Evolutionary conservation across 2,113 vertebrate genomes (phyloP), one percentile per base, ranked within the genome.

Genomic region (Pagrus major): DNA sequence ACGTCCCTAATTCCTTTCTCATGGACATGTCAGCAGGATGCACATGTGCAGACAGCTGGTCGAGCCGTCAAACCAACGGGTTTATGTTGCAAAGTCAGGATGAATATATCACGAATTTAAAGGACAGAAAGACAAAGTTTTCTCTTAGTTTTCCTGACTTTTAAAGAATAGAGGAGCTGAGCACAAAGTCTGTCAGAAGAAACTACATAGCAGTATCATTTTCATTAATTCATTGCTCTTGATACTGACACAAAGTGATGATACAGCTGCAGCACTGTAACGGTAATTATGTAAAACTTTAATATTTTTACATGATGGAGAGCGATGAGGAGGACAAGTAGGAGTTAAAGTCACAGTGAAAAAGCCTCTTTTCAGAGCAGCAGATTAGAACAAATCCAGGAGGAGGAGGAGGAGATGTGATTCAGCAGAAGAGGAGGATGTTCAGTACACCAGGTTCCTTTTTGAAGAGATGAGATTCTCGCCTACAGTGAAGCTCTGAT

Each of bases 341-440:
- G 35, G 49, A 61, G 59, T 21, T 59, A 35, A 12, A 59, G 31
- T 41, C n/a, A 41, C 14, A 25, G 12, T 25, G 59, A 27, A 42
- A 42, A 41, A 1, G 39, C 23, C 23, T 42, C 37, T 11, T 58
- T 23, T 60, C 16, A 69, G 49, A 63, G 70, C 70, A 63, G 70
- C 70, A 56, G 76, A 74, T 84, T 42, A 74, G 27, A 58, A 70
- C 39, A 70, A 70, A 64, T 47, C n/a, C 8, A 49, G 42, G 63
- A 73, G 16, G 51, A 55, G 41, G 60, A 65, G 33, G 61, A 80
- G n/a, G n/a, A 73, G 49, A 47, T 70, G 70, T 63, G 60, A 75
- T 31, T 63, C 61, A 67, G 55, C 27, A 51, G 56, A 29, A 52
- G 70, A 66, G 61, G 65, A 52, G 60, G 77, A 66, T 52, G 63